Evolutionary conservation across 2,888 invertebrate species (phyloP).

Genomic region (Dermolepida albohirtum): DNA sequence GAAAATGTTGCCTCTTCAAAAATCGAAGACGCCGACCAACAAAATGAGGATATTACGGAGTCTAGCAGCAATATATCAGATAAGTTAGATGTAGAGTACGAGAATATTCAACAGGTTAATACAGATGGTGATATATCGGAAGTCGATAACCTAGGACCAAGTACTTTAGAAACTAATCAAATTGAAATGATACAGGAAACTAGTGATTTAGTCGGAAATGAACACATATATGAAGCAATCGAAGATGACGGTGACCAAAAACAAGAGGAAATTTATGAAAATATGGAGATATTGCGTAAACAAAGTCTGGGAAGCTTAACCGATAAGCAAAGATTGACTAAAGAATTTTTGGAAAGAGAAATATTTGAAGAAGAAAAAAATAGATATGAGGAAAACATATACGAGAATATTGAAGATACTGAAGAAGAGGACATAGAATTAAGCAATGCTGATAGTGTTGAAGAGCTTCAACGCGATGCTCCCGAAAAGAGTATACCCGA

Average conservation of each 20-base stretch:
- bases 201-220: slow-evolving; percentile 30
- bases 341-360: slow-evolving; percentile 41
- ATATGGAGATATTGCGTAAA: slow-evolving; percentile 32
- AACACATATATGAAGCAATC: slow-evolving; percentile 36
- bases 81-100: slow-evolving; percentile 47
- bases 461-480: slow-evolving; percentile 17
- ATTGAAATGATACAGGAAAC: background rate
- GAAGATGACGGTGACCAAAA: slow-evolving; percentile 31
- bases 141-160: slow-evolving; percentile 27
- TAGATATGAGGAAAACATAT: slow-evolving; percentile 47
- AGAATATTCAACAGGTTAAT: slow-evolving; percentile 47
- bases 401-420: slow-evolving; percentile 51
- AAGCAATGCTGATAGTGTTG: slow-evolving; percentile 21
- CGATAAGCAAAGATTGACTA: slow-evolving; percentile 5
- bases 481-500: slow-evolving; percentile 30
- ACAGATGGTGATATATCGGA: slow-evolving; percentile 38
- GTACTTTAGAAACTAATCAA: slow-evolving; percentile 1
- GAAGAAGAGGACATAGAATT: slow-evolving; percentile 41
- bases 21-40: slow-evolving; percentile 43
- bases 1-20: slow-evolving; percentile 33
- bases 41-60: slow-evolving; percentile 45
- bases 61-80: slow-evolving; percentile 30
- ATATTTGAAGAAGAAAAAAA: slow-evolving; percentile 42
- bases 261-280: slow-evolving; percentile 37
- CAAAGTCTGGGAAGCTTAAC: slow-evolving; percentile 14